Percentiles rank a stretch among this genome's conserved stretches.
phyloP scores from a whole-genome alignment of 2,797 vertebrate genomes.

The Coendou prehensilis region DNA sequence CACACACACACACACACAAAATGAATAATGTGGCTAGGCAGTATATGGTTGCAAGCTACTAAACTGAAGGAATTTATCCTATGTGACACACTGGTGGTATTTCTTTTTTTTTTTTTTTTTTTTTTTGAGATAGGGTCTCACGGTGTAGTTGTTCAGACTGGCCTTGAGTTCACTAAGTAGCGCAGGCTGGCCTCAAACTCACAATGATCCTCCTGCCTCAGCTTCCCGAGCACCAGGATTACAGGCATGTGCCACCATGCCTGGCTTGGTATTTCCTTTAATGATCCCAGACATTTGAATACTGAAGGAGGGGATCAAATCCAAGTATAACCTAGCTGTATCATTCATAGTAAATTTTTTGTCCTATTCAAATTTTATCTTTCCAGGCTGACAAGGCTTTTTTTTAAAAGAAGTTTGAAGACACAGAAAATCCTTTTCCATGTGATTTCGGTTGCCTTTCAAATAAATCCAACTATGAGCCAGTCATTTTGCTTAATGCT shows the following conservation, averaged over 20 bases:
- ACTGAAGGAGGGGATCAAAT: neutral
- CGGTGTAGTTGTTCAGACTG: neutral
- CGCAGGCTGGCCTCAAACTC: neutral
- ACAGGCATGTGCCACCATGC: neutral
- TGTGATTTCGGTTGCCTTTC: neutral
- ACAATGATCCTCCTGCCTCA: too few species aligned
- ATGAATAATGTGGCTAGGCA: neutral
- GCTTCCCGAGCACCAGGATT: too few species aligned
- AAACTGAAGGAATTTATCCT: neutral
- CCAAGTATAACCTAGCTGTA: neutral
- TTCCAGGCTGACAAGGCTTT: neutral
- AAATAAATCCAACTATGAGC: slow-evolving; percentile 24
- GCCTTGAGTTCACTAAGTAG: neutral
- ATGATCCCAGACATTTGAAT: neutral
- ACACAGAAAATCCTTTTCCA: neutral
- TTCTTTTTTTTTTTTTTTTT: slow-evolving; percentile 46
- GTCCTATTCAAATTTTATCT: neutral
- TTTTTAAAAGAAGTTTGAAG: neutral
- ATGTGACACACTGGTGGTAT: neutral
- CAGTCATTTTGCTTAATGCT: neutral
- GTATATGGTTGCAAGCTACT: neutral
- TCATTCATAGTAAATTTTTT: neutral
- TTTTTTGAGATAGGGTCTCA: neutral
- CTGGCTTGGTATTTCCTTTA: neutral
- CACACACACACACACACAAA: neutral